These are phyloP conservation scores for Acronicta aceris DNA, from an alignment of 2,888 invertebrate species.

Conservation along the genomic window DNA sequence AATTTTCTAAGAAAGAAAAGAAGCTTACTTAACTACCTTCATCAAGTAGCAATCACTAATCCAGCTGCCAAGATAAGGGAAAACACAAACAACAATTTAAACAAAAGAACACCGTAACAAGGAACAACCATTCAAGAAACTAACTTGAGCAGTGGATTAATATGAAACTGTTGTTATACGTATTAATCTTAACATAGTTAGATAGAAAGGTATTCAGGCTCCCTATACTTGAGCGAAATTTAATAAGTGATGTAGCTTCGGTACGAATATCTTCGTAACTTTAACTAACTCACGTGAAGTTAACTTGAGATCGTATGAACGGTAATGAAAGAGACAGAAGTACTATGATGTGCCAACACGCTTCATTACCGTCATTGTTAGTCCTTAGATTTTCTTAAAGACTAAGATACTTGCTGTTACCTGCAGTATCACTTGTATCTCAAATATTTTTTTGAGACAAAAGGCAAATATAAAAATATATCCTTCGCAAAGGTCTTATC, in stretches of 20 bases:
- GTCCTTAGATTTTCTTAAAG: no score
- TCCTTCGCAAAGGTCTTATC: no score
- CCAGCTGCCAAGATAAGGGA: not conserved
- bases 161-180: slow-evolving; percentile 16
- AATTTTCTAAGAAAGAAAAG: not conserved
- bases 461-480: no score
- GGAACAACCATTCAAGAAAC: slow-evolving; percentile 15
- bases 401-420: no score
- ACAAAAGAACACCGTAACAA: slow-evolving; percentile 20
- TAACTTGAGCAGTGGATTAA: slow-evolving; percentile 21
- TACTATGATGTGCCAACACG: not conserved
- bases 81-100: slow-evolving; percentile 6
- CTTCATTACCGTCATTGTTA: no score
- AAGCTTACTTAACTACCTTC: not conserved
- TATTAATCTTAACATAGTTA: slow-evolving; percentile 28
- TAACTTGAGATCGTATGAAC: slow-evolving; percentile 21
- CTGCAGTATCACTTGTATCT: no score
- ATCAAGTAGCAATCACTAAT: not conserved
- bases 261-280: slow-evolving; percentile 38
- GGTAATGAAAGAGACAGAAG: slow-evolving; percentile 18
- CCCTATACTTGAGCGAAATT: slow-evolving; percentile 46
- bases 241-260: slow-evolving; percentile 55
- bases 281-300: slow-evolving; percentile 47
- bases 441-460: no score
- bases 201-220: slow-evolving; percentile 30